Conservation (phyloP, 2,113 vertebrate species). For the Nymphicus hollandicus region DNA sequence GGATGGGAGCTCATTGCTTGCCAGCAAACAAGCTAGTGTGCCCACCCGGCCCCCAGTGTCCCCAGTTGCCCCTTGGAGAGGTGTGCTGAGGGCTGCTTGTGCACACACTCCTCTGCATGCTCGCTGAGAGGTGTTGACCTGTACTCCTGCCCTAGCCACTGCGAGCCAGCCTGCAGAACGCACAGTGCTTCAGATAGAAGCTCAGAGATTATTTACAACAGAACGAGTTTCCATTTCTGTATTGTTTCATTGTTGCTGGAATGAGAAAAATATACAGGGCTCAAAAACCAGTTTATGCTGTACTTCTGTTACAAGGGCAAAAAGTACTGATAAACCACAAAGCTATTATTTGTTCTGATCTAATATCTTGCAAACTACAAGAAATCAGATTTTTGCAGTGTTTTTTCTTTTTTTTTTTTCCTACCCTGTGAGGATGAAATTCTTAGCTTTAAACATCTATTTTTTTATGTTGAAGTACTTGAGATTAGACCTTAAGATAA, state of each 20-base stretch:
- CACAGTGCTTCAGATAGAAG: not conserved
- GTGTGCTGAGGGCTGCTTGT: not conserved
- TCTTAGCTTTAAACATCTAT: not conserved
- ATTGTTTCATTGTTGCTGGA: not conserved
- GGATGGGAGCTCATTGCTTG: not conserved
- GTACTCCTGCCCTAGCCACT: not conserved
- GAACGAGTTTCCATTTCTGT: not conserved
- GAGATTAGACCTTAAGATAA: slow-evolving; percentile 15
- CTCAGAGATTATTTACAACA: not conserved
- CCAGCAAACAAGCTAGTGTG: not conserved
- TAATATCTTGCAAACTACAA: not conserved
- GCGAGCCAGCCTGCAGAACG: not conserved
- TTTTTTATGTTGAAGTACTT: not conserved
- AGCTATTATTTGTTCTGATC: not conserved
- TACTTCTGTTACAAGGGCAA: not conserved
- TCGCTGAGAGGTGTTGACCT: fast-evolving
- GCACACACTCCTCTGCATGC: fast-evolving
- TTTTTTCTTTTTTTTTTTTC: not conserved
- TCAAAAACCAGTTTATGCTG: not conserved
- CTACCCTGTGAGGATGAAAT: not conserved
- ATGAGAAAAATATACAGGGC: not conserved
- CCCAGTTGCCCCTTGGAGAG: not conserved
- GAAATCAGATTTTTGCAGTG: not conserved
- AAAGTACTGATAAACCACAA: not conserved
- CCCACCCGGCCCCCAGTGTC: fast-evolving